A percentile compares a stretch with the other conserved stretches of the same genome.
Evolutionary conservation across 2,888 invertebrate species (phyloP).

Genomic region (Rhagonycha lutea): DNA sequence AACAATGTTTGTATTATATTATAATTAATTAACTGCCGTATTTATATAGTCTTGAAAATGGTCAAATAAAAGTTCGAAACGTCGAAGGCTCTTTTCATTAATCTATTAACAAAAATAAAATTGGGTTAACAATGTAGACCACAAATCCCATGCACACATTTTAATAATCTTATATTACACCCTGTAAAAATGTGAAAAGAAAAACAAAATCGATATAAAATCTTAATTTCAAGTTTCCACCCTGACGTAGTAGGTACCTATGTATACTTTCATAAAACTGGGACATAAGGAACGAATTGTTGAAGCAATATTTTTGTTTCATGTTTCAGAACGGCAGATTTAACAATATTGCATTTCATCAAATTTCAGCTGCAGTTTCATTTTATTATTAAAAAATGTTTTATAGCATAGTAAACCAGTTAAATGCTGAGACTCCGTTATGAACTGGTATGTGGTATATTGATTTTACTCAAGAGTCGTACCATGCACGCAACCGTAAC

Average conservation of each 20-base stretch:
- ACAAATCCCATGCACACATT: too few relatives aligned
- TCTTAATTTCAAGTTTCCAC: conserved; percentile 9
- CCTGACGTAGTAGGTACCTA: background rate
- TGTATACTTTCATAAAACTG: background rate
- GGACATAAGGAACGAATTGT: conserved; percentile 1
- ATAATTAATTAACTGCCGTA: too few relatives aligned
- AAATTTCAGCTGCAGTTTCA: background rate
- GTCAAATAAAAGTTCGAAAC: too few relatives aligned
- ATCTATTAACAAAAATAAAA: too few relatives aligned
- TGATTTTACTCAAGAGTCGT: conserved; percentile 27
- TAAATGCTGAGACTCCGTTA: conserved; percentile 23
- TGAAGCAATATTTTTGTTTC: background rate
- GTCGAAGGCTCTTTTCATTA: too few relatives aligned
- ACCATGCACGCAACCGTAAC: conserved; percentile 30
- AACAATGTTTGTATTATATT: too few relatives aligned
- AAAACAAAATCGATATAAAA: conserved; percentile 9
- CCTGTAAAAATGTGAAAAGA: background rate
- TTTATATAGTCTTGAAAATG: too few relatives aligned
- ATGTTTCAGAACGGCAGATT: background rate
- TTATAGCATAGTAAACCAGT: conserved; percentile 12
- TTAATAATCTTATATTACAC: too few relatives aligned
- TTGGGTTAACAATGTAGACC: too few relatives aligned
- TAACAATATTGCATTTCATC: background rate
- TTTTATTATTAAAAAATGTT: conserved; percentile 7
- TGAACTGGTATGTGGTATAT: conserved; percentile 29